Conservation (phyloP, 2,888 invertebrate species). For the Hyles lineata region DNA sequence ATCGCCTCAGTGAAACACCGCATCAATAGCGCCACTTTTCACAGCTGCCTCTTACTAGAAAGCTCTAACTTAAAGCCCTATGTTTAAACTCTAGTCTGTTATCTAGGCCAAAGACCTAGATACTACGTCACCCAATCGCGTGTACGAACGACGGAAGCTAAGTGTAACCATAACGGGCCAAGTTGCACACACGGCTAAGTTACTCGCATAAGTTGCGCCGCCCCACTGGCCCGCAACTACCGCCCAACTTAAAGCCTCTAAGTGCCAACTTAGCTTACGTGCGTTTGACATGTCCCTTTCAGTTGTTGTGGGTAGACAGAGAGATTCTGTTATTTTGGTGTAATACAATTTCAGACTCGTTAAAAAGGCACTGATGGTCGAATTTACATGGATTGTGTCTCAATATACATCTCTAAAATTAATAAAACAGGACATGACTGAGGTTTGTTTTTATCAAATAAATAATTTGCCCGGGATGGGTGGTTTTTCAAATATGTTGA, state of each 20-base stretch:
- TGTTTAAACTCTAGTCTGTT: no score
- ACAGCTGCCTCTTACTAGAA: no score
- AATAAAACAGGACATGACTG: background rate
- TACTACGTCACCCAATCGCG: background rate
- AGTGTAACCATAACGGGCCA: constrained; percentile 1
- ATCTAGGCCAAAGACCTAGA: background rate
- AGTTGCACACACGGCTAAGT: constrained; percentile 8
- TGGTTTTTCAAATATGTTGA: no score
- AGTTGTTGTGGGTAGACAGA: background rate
- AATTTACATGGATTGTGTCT: background rate
- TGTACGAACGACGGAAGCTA: background rate
- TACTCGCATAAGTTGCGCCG: constrained; percentile 7
- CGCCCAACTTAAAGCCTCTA: constrained; percentile 11
- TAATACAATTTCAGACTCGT: no score
- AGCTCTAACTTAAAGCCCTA: no score
- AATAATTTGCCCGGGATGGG: no score
- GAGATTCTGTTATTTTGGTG: background rate
- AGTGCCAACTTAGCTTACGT: constrained; percentile 23
- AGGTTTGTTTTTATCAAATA: no score
- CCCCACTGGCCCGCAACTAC: background rate
- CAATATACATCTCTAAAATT: background rate
- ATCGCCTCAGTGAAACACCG: no score
- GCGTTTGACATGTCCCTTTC: constrained; percentile 15
- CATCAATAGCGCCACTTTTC: no score
- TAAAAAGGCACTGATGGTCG: no score